Evolutionary conservation across 1,140 invertebrate species (phyloP), one percentile per base, ranked within the genome.

Genomic region (Musca domestica): DNA sequence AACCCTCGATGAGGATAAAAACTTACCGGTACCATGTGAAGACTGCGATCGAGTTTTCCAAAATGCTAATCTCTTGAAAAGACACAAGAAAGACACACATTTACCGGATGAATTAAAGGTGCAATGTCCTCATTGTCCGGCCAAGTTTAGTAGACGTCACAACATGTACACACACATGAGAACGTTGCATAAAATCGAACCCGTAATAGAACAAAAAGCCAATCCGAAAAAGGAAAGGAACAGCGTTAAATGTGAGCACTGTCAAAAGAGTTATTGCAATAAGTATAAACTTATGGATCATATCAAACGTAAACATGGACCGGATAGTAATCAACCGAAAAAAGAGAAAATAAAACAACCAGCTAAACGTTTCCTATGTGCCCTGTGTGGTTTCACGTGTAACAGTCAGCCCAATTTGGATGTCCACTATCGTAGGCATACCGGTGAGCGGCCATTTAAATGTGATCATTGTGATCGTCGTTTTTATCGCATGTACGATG

Each of bases 371-470:
- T 61, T 61, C 10, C 56, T 61, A 7, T 61, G 56, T 20, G 34
- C 41, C 3, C 14, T 64, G 9, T 64, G 63, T 27, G 63, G 63
- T 48, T 49, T 15, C 47, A 49, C 23, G n/a, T 64, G 46, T 22
- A 34, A 64, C 15, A 47, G 22, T 41, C 63, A 25, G 25, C 23
- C 41, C 2, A 64, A 64, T 49, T 48, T 48, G 23, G 23, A 47
- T 48, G 46, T 78, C 20, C 76, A 78, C 19, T 75, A 78, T 51
- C 56, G 76, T 7, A 70, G 76, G 0, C 76, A 78, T 54, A 63
- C 74, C 0, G 67, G 70, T 3, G 76, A 78, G 19, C 74, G 76
- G 15, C 76, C 76, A 0, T 78, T 74, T 46, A 72, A 73, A 14
- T 78, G 67, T 20, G 67, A 67, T 48, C 22, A 48, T 2, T 67